Percentiles rank a stretch among this genome's conserved stretches.
Conservation (phyloP, 1,140 invertebrate genomes). For the Cherax destructor region DNA sequence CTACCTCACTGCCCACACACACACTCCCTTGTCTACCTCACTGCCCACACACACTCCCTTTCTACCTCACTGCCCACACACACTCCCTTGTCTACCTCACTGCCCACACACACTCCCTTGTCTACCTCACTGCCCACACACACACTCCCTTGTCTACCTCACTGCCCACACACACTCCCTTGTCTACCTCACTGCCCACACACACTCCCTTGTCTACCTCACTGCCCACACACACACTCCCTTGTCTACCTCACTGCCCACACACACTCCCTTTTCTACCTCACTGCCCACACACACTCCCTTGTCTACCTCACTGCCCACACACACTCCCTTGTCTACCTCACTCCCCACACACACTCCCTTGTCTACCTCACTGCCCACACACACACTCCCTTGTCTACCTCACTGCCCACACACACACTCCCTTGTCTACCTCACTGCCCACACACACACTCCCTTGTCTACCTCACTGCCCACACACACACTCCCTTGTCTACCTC, state of each 20-base stretch:
- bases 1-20: background rate
- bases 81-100: background rate
- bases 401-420: background rate
- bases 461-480: background rate
- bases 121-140: background rate
- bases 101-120: background rate
- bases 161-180: background rate
- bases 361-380: background rate
- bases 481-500: background rate
- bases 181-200: background rate
- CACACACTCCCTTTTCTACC: background rate
- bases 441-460: background rate
- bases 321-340: background rate
- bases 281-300: background rate
- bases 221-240: background rate
- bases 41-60: background rate
- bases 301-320: background rate
- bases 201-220: background rate
- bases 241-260: background rate
- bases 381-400: background rate
- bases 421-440: too few relatives aligned
- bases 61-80: background rate
- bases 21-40: too few relatives aligned
- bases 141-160: background rate
- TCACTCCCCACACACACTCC: background rate